Conservation (phyloP, 2,113 vertebrate species). For the Craseonycteris thonglongyai region DNA sequence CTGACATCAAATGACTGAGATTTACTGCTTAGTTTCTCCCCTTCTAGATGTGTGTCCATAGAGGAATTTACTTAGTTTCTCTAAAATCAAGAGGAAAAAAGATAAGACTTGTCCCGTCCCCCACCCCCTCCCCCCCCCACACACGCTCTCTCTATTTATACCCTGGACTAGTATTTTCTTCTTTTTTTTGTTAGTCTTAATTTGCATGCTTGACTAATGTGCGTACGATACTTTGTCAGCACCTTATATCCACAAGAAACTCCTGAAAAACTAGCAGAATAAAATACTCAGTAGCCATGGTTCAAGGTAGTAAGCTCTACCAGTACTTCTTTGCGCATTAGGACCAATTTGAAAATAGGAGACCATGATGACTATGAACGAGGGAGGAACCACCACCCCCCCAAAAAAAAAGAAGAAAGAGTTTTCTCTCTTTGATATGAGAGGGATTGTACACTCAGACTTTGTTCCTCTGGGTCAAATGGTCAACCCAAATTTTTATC, state of each 20-base stretch:
- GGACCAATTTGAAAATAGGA: not conserved
- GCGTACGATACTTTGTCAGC: not conserved
- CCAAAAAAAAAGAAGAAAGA: too few relatives aligned
- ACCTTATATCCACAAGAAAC: not conserved
- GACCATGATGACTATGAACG: rapidly evolving
- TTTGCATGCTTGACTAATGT: not conserved
- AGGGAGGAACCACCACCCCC: too few relatives aligned
- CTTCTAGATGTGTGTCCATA: not conserved
- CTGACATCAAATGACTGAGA: not conserved
- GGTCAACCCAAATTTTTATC: too few relatives aligned
- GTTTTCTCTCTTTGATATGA: too few relatives aligned
- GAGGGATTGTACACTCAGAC: too few relatives aligned
- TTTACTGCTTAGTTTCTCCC: not conserved
- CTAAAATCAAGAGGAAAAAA: not conserved
- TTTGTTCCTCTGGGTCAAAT: too few relatives aligned
- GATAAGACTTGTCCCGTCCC: not conserved
- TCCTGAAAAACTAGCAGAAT: rapidly evolving
- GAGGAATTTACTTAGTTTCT: not conserved
- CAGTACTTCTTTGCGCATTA: not conserved
- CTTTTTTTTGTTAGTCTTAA: not conserved
- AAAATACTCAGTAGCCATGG: not conserved
- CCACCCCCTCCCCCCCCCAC: too few relatives aligned
- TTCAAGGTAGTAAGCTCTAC: not conserved
- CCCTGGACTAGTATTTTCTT: not conserved
- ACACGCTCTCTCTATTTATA: not conserved